Evolutionary conservation across 2,888 invertebrate genomes (phyloP).

Genomic region (Ectobius pallidus): DNA sequence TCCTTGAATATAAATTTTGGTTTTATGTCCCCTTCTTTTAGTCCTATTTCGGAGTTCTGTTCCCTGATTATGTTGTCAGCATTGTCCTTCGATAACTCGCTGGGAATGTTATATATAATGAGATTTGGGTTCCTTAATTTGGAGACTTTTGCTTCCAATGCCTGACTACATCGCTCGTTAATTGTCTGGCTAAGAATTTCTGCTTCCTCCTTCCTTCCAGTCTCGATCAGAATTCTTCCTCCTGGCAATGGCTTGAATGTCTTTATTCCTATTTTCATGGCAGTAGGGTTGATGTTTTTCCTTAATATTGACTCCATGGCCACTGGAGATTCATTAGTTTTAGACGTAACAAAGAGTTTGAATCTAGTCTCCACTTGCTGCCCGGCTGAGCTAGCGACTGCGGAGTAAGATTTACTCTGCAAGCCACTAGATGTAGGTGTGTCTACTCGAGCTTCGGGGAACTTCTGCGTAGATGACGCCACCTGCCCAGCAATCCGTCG

Average conservation of each 20-base stretch:
- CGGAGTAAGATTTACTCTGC: too few species aligned
- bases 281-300: not conserved
- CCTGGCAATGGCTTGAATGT: not conserved
- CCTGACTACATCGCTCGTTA: not conserved
- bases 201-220: not conserved
- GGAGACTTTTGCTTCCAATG: not conserved
- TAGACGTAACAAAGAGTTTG: not conserved
- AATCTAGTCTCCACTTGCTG: not conserved
- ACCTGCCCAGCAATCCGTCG: too few species aligned
- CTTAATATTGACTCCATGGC: not conserved
- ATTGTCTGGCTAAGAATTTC: not conserved
- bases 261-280: not conserved
- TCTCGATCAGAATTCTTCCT: not conserved
- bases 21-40: not conserved
- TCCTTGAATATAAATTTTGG: not conserved
- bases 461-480: too few species aligned
- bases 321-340: not conserved
- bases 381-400: not conserved
- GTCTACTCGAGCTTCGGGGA: too few species aligned
- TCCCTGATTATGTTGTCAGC: not conserved
- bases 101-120: not conserved
- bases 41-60: not conserved
- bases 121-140: conserved; percentile 8
- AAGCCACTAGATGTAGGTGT: too few species aligned
- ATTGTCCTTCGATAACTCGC: not conserved